Evolutionary conservation across 2,888 invertebrate genomes (phyloP), one percentile per base, ranked within the genome.

Genomic region (Acrobasis consociella): DNA sequence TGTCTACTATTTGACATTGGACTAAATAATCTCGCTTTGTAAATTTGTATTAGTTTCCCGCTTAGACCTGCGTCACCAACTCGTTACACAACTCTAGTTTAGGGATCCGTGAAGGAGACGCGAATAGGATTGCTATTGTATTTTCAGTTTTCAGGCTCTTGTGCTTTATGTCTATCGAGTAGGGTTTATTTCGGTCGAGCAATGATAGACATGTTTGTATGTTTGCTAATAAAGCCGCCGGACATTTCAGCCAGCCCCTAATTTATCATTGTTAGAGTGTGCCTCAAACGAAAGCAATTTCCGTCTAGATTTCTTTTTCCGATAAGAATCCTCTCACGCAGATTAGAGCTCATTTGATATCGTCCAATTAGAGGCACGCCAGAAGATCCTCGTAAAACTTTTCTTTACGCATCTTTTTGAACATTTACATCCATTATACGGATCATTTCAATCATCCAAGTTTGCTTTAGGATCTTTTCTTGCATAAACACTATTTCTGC

Each of bases 221-320:
- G 83, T 83, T 85, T 82, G 80, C 80, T 86, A 86, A 88, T 88
- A 89, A 87, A 87, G 81, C 77, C 75, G 72, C 73, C 78, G 84
- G 84, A 84, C 84, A 80, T 83, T 83, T 74, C 74, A 73, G 80
- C 81, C 83, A 81, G 76, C 69, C 76, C 80, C 86, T 87, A 87
- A 89, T 89, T 91, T 89, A 86, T 89, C 87, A 87, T 86, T 87
- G 85, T 86, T 86, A 84, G 78, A 81, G 77, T 75, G 78, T 75
- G 81, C 80, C 80, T 85, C 81, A 83, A 87, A 84, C 80, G 83
- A 85, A 86, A 85, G 87, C 84, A 85, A 89, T 90, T 87, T 85
- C 79, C 82, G 76, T 78, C 79, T 80, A 80, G 81, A 77, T 82
- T 85, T 81, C 76, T 81, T 76, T 82, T 81, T 79, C 76, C 77